phyloP scores from a whole-genome alignment of 1,140 invertebrate genomes.

The Portunus trituberculatus region DNA sequence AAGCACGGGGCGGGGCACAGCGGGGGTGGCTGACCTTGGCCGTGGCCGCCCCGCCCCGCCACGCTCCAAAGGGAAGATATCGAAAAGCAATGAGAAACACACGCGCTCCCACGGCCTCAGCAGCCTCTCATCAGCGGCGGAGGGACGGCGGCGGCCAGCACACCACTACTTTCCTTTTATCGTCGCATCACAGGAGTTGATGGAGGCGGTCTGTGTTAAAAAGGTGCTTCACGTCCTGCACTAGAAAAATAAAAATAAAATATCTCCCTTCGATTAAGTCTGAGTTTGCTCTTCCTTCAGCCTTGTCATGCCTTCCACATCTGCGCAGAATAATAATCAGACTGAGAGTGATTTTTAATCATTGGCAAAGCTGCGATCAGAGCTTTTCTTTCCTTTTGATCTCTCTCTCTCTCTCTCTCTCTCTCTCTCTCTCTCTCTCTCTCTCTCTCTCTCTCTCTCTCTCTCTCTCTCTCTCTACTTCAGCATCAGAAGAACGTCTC shows the following conservation, averaged over 20 bases:
- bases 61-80: constrained; percentile 35
- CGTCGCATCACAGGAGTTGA: constrained; percentile 30
- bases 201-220: constrained; percentile 38
- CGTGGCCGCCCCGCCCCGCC: neutral
- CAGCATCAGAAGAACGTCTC: neutral
- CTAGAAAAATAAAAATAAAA: constrained; percentile 47
- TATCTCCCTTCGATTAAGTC: neutral
- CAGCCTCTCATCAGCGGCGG: constrained; percentile 36
- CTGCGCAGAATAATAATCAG: constrained; percentile 48
- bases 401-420: neutral
- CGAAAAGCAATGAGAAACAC: constrained; percentile 24
- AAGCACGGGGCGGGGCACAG: constrained; percentile 51
- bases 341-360: constrained; percentile 28
- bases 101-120: constrained; percentile 24
- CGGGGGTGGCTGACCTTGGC: constrained; percentile 10
- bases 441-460: neutral
- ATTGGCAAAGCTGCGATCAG: neutral
- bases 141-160: constrained; percentile 3
- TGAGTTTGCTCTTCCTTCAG: constrained; percentile 54
- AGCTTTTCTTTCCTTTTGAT: constrained; percentile 10
- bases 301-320: constrained; percentile 39
- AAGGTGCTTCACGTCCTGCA: constrained; percentile 47
- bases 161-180: constrained; percentile 53
- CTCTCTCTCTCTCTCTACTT: neutral
- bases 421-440: neutral